phyloP scores from a whole-genome alignment of 2,113 vertebrate species.

The Neopipo cinnamomea region DNA sequence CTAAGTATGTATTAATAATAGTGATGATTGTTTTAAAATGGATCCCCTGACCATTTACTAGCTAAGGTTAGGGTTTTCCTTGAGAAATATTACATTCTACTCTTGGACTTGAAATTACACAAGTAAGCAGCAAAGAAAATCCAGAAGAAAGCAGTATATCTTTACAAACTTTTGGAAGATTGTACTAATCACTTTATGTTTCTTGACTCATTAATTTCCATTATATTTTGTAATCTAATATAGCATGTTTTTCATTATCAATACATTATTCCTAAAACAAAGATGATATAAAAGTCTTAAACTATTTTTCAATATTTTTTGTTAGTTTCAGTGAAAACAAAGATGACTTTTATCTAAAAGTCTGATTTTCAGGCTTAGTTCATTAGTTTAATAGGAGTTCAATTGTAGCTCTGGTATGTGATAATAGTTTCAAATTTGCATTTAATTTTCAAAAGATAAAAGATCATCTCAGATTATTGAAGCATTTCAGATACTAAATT shows the following conservation, averaged over 20 bases:
- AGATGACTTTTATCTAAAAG: neutral
- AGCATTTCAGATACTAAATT: neutral
- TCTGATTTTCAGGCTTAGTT: neutral
- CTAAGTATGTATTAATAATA: neutral
- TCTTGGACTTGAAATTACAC: neutral
- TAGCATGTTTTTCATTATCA: neutral
- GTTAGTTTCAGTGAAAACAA: neutral
- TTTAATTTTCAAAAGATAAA: conserved; percentile 39
- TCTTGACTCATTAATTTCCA: neutral
- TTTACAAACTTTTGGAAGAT: neutral
- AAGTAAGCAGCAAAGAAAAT: neutral
- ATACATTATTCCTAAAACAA: neutral
- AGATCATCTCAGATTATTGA: neutral
- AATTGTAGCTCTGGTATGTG: neutral
- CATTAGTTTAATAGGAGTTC: neutral
- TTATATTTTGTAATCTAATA: neutral
- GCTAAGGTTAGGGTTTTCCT: neutral
- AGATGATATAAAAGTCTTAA: neutral
- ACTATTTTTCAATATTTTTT: neutral
- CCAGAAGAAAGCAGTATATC: neutral
- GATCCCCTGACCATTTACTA: neutral
- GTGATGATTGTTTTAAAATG: neutral
- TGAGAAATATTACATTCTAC: neutral
- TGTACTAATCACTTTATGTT: neutral
- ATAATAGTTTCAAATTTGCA: neutral